Conservation (phyloP, 2,113 vertebrate species). For the Psettodes erumei region DNA sequence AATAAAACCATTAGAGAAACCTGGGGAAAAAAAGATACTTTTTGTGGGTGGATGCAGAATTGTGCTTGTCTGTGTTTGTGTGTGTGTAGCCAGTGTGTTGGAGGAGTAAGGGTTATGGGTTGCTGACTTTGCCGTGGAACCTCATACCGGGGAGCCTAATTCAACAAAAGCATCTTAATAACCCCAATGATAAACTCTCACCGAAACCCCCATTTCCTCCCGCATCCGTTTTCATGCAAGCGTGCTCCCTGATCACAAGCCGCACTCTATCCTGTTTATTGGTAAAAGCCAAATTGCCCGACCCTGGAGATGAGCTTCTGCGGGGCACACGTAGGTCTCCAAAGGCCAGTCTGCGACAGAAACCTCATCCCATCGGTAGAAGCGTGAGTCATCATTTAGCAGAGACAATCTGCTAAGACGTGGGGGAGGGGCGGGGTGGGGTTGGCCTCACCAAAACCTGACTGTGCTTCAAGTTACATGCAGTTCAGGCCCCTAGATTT, state of each 20-base stretch:
- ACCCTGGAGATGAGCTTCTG: slow-evolving; percentile 64
- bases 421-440: not conserved
- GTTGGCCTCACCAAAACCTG: slow-evolving; percentile 29
- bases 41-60: not conserved
- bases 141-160: slow-evolving; percentile 54
- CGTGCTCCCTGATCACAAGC: slow-evolving; percentile 51
- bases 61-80: not conserved
- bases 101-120: slow-evolving; percentile 31
- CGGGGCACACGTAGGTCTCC: slow-evolving; percentile 43
- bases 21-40: not conserved
- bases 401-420: slow-evolving; percentile 44
- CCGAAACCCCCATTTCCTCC: slow-evolving; percentile 53
- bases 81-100: slow-evolving; percentile 8
- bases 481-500: slow-evolving; percentile 28
- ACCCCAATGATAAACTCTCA: slow-evolving; percentile 58
- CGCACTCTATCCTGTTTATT: slow-evolving; percentile 77
- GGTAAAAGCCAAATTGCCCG: slow-evolving; percentile 61
- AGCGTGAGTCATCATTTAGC: slow-evolving; percentile 56
- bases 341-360: slow-evolving; percentile 59
- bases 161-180: slow-evolving; percentile 72
- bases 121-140: slow-evolving; percentile 48
- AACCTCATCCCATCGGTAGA: slow-evolving; percentile 62
- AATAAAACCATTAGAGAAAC: slow-evolving; percentile 15
- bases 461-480: slow-evolving; percentile 28
- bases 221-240: slow-evolving; percentile 57